phyloP scores from a whole-genome alignment of 2,888 invertebrate genomes.

The Crocallis elinguaria region DNA sequence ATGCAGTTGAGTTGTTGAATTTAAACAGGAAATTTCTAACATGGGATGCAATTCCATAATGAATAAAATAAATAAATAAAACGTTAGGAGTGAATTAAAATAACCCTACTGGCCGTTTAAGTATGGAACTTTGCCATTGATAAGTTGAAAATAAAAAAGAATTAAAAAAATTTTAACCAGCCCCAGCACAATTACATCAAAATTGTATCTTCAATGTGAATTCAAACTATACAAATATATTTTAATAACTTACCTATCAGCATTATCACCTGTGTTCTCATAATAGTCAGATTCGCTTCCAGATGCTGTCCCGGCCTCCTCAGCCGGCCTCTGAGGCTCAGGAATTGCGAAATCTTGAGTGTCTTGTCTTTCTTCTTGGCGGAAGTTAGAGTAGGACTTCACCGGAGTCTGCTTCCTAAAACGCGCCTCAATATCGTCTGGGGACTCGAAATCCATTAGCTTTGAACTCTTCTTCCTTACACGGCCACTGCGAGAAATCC shows the following conservation, averaged over 20 bases:
- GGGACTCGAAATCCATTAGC: conserved; percentile 96
- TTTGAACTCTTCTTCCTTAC: conserved; percentile 98
- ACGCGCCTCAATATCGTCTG: conserved; percentile 91
- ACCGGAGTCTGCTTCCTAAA: conserved; percentile 73
- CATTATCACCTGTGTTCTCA: conserved; percentile 74
- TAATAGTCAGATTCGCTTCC: conserved; percentile 79
- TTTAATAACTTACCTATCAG: conserved; percentile 63
- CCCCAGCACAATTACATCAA: too few species aligned
- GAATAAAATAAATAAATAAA: too few species aligned
- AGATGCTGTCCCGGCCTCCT: conserved; percentile 68
- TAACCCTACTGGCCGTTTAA: too few species aligned
- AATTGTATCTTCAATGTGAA: neutral
- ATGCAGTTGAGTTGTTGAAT: too few species aligned
- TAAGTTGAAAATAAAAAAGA: too few species aligned
- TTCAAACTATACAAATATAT: neutral
- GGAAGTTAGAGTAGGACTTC: conserved; percentile 57
- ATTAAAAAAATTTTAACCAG: too few species aligned
- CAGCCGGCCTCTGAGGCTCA: conserved; percentile 50
- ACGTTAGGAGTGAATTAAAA: too few species aligned
- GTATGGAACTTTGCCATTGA: too few species aligned
- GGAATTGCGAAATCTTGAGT: conserved; percentile 54
- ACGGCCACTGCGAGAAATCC: conserved; percentile 94
- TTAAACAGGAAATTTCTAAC: too few species aligned
- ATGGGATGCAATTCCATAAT: too few species aligned
- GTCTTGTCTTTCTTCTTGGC: conserved; percentile 62